phyloP scores from a whole-genome alignment of 2,797 vertebrate genomes.

The Hozukius guyotensis region DNA sequence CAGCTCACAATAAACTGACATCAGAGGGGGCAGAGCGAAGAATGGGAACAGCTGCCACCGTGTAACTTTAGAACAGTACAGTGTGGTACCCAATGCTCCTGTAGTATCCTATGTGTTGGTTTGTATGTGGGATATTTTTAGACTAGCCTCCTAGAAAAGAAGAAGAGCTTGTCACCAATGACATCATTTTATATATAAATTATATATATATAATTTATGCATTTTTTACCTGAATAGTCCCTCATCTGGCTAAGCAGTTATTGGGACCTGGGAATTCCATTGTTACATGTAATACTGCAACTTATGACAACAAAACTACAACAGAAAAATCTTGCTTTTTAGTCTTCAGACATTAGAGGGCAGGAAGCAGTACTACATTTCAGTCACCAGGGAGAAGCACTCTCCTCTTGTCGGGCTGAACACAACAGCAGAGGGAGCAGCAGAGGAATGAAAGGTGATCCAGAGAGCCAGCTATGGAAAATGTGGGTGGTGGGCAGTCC shows the following conservation, averaged over 20 bases:
- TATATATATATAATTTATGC: neutral
- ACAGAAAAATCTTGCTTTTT: neutral
- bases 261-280: neutral
- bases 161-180: neutral
- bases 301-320: neutral
- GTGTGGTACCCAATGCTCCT: constrained; percentile 28
- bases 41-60: constrained; percentile 68
- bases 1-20: constrained; percentile 63
- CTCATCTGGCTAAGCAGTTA: neutral
- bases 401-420: constrained; percentile 1
- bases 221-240: neutral
- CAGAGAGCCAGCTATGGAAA: constrained; percentile 63
- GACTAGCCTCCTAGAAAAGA: constrained; percentile 5
- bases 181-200: constrained; percentile 5
- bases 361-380: constrained; percentile 10
- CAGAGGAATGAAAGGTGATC: constrained; percentile 75
- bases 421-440: constrained; percentile 32
- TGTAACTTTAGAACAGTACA: constrained; percentile 69
- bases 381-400: constrained; percentile 52
- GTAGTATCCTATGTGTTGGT: constrained; percentile 22
- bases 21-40: constrained; percentile 49
- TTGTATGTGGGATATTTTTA: constrained; percentile 61
- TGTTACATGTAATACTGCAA: neutral
- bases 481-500: constrained; percentile 59
- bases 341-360: neutral